Base-by-base conservation (phyloP, 2,888 invertebrate species). In the Pheosia gnoma region DNA sequence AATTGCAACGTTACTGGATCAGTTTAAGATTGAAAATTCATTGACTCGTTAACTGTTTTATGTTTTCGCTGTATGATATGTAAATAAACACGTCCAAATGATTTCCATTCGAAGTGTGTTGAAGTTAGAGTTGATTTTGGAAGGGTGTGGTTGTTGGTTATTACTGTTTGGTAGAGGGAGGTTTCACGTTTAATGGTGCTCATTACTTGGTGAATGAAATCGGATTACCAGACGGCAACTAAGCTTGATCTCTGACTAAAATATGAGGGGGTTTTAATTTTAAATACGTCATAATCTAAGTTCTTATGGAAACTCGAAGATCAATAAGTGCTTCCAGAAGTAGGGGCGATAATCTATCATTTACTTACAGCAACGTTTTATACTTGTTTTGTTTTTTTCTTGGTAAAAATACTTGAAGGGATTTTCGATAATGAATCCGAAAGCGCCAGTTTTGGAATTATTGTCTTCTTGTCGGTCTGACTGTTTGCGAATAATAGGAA, bases 141-240 rank as follows among this genome's bases (percentile, higher is more conserved):
- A 5, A 1, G 55, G 55, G 10, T 41, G 38, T 38, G 1, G 36
- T 57, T 56, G 57, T 66, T n/a, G 59, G 63, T 68, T 79, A 78
- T 47, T 69, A 39, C 76, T 58, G 59, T 77, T 80, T 72, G 66
- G 63, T 66, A 61, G 68, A 71, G 52, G 65, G 64, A 62, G 65
- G 67, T 65, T 64, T 67, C 74, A 79, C 82, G 79, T 86, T 89
- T 90, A 89, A 90, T 90, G 88, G 83, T 83, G 83, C 86, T 90
- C 87, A 90, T 90, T 90, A 90, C 82, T 88, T 82, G 83, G 84
- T 81, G 83, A 89, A 89, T 88, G 86, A 85, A 91, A 90, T 90
- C 87, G 84, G 88, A 89, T 90, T 89, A 88, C 82, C 74, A 80
- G 83, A 81, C 81, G 80, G 85, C 82, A 82, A 81, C 82, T 85